Percentiles rank a stretch among this genome's conserved stretches.
Evolutionary conservation across 2,113 vertebrate species (phyloP).

Genomic region (Microtus montanus): DNA sequence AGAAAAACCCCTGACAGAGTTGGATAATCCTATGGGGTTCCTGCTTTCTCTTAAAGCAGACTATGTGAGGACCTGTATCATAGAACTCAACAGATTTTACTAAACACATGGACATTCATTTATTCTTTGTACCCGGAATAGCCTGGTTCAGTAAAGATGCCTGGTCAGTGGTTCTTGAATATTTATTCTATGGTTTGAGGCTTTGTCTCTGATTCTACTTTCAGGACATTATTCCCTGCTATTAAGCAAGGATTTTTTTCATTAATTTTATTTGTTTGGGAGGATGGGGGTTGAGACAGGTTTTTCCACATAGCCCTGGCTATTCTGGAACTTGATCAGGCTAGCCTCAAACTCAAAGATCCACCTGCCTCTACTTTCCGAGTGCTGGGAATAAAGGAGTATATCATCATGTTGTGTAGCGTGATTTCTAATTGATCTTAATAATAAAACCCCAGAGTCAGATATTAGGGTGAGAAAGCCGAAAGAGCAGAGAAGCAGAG

Average conservation of each 20-base stretch:
- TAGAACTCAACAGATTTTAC: constrained; percentile 30
- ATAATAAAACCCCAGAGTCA: too few relatives aligned
- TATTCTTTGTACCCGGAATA: constrained; percentile 60
- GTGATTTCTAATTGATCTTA: too few relatives aligned
- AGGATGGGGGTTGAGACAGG: background rate
- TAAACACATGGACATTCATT: constrained; percentile 28
- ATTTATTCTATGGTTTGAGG: constrained; percentile 52
- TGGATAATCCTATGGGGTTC: background rate
- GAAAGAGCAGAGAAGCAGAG: too few relatives aligned
- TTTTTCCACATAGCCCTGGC: background rate
- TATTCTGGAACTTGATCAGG: background rate
- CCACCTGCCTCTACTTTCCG: background rate
- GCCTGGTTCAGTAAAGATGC: constrained; percentile 51
- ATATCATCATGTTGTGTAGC: too few relatives aligned
- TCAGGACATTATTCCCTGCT: constrained; percentile 58
- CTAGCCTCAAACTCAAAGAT: background rate
- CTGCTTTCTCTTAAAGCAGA: constrained; percentile 33
- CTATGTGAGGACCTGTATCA: background rate
- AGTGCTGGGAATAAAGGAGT: background rate
- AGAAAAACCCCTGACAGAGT: background rate
- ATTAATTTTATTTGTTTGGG: constrained; percentile 16
- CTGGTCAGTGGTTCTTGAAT: constrained; percentile 51
- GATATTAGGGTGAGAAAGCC: too few relatives aligned
- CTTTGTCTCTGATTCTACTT: constrained; percentile 54
- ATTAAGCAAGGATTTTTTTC: constrained; percentile 48